Evolutionary conservation across 1,140 invertebrate genomes (phyloP).

Genomic region (Sweltsa coloradensis): DNA sequence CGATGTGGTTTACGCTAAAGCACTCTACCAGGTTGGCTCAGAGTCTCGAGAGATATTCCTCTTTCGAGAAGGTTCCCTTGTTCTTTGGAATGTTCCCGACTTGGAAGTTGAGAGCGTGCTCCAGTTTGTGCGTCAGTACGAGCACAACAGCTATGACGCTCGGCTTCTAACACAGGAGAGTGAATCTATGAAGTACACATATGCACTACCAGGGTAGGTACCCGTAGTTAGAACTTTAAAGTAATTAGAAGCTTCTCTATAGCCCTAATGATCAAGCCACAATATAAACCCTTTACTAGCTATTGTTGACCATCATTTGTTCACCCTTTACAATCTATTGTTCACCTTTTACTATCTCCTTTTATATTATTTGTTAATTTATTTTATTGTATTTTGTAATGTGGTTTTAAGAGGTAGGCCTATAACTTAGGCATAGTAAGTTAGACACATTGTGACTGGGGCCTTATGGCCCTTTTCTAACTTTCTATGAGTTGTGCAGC

Average conservation of each 20-base stretch:
- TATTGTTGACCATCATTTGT: too few species aligned
- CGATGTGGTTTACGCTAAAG: conserved; percentile 58
- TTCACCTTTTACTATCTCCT: too few species aligned
- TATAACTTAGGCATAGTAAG: too few species aligned
- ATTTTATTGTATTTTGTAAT: too few species aligned
- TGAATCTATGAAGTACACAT: conserved; percentile 73
- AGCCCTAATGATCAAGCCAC: neutral
- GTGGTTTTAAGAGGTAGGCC: too few species aligned
- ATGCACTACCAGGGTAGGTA: conserved; percentile 41
- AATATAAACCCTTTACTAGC: too few species aligned
- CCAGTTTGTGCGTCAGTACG: conserved; percentile 26
- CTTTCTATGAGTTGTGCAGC: too few species aligned
- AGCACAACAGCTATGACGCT: conserved; percentile 54
- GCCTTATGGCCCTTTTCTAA: too few species aligned
- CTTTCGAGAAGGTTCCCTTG: conserved; percentile 76
- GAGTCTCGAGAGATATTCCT: conserved; percentile 71
- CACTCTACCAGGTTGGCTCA: conserved; percentile 56
- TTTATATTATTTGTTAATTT: too few species aligned
- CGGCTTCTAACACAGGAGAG: conserved; percentile 59
- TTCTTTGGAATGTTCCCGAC: conserved; percentile 87
- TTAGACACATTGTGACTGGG: too few species aligned
- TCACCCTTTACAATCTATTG: too few species aligned
- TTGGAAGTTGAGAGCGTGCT: conserved; percentile 68
- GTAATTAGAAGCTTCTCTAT: neutral
- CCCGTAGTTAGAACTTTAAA: neutral